Base-by-base conservation (phyloP, 2,888 invertebrate genomes). In the Cerceris rybyensis region DNA sequence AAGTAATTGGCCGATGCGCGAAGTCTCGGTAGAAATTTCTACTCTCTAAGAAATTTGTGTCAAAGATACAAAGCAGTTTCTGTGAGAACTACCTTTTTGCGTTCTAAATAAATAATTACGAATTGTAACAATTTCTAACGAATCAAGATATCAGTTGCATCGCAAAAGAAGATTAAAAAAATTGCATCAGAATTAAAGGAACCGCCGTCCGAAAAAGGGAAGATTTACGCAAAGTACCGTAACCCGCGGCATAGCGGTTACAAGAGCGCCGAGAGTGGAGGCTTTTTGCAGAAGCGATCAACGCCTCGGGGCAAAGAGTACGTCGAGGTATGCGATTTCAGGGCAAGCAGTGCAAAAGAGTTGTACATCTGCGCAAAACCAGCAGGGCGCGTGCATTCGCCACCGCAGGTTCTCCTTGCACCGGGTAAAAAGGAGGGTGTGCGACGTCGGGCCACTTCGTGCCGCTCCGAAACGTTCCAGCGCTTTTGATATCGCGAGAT, bases 371-470 rank as follows among this genome's bases (percentile, higher is more conserved):
- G 85, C 85, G 74, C 61, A 55, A 41, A 43, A 86, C 78, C 66
- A 61, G 68, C 70, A 1, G 70, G 68, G 71, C 73, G 77, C 74
- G 81, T 82, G 86, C 75, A 80, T 70, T 79, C 50, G 76, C 71
- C 71, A 72, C 69, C 55, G 79, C 79, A 79, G 86, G 86, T 83
- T 81, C 78, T 67, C 76, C 70, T 69, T 83, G 64, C 84, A 81
- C 76, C 81, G 80, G 80, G 84, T 80, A 79, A 77, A 86, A 76
- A 80, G 85, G 79, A 84, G 82, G 87, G 89, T 78, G 28, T 76
- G 79, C 78, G 64, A 28, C 28, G 28, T 28, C 28, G 28, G 28
- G 28, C 28, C 2, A 4, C 28, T 28, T 28, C 28, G 28, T 28
- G 28, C 28, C 28, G 28, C 28, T 28, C 28, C 28, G 28, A 28